Percentiles rank a stretch among this genome's conserved stretches.
phyloP scores from a whole-genome alignment of 2,113 vertebrate species.

The Tenebrosternarchus preto region DNA sequence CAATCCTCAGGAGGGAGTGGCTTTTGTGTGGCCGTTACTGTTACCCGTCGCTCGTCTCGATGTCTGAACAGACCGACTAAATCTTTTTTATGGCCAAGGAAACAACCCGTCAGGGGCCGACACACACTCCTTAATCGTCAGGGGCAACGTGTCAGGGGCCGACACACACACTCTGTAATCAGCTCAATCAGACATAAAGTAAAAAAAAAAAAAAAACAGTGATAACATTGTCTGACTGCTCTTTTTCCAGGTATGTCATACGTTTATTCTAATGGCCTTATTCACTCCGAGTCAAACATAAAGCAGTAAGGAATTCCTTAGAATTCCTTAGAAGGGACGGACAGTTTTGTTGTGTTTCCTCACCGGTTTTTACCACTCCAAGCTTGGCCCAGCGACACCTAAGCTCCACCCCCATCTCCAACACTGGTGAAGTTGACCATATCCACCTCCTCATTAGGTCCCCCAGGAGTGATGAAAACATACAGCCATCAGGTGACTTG shows the following conservation, averaged over 20 bases:
- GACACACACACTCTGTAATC: neutral
- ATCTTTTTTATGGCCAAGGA: constrained; percentile 7
- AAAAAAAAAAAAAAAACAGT: constrained; percentile 6
- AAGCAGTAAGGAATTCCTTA: constrained; percentile 19
- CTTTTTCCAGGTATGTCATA: neutral
- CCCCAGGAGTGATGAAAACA: too few species aligned
- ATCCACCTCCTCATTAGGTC: too few species aligned
- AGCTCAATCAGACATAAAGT: constrained; percentile 1
- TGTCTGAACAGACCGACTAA: constrained; percentile 15
- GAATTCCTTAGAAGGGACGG: constrained; percentile 19
- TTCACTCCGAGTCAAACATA: neutral
- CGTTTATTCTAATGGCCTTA: neutral
- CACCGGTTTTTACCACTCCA: neutral
- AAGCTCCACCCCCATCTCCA: too few species aligned
- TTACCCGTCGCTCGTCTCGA: neutral
- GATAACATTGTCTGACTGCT: neutral
- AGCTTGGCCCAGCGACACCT: too few species aligned
- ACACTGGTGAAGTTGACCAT: too few species aligned
- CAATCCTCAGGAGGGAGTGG: neutral
- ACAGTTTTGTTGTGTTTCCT: constrained; percentile 25
- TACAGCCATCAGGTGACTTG: too few species aligned
- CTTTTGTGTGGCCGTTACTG: constrained; percentile 9
- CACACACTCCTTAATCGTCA: neutral
- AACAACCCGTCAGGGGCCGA: neutral
- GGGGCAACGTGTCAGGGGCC: neutral